phyloP scores from a whole-genome alignment of 2,888 invertebrate species.

The Orchestes rusci region DNA sequence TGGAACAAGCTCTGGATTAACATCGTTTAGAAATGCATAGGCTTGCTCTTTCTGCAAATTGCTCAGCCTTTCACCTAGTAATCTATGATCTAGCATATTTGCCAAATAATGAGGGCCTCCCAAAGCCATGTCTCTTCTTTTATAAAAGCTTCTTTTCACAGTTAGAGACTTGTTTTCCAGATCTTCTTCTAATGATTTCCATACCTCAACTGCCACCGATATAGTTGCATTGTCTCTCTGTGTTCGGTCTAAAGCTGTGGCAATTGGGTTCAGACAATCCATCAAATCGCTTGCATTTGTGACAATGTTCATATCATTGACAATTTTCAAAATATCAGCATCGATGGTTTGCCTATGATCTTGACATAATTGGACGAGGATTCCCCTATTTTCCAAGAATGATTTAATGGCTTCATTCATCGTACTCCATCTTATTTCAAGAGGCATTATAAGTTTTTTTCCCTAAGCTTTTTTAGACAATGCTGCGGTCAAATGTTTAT shows the following conservation, averaged over 20 bases:
- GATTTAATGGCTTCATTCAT: constrained; percentile 15
- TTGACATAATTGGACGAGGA: constrained; percentile 12
- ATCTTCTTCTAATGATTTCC: neutral
- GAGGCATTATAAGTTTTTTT: constrained; percentile 2
- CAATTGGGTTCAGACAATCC: neutral
- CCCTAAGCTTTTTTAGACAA: neutral
- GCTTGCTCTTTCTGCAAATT: neutral
- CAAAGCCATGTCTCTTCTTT: neutral
- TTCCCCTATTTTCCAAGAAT: constrained; percentile 9
- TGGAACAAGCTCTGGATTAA: neutral
- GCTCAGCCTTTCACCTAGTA: neutral
- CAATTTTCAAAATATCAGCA: constrained; percentile 8
- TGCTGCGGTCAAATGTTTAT: constrained; percentile 1
- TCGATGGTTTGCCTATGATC: constrained; percentile 12
- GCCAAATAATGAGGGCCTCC: neutral
- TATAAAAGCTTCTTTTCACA: neutral
- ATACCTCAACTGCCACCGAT: constrained; percentile 3
- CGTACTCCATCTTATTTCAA: constrained; percentile 17
- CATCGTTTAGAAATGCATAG: neutral
- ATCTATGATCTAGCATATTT: neutral
- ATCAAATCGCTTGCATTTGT: neutral
- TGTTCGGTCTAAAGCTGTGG: constrained; percentile 11
- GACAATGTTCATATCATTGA: constrained; percentile 9
- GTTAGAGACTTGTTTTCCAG: neutral
- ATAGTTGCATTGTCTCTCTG: constrained; percentile 12